phyloP scores from a whole-genome alignment of 2,888 invertebrate genomes.

The Chorisops tibialis region DNA sequence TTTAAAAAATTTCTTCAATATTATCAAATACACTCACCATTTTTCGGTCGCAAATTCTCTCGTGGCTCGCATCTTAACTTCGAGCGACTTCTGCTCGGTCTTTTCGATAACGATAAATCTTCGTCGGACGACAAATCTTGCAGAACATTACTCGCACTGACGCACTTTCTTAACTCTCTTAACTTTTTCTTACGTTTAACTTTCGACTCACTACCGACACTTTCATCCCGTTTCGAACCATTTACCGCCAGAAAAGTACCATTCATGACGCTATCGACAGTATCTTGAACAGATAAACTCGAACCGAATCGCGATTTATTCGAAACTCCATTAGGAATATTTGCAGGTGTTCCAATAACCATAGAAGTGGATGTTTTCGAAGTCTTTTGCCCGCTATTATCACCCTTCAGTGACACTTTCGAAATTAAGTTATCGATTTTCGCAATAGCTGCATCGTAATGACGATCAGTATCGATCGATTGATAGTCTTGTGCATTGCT shows the following conservation, averaged over 20 bases:
- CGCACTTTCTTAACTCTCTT: conserved; percentile 5
- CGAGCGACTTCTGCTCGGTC: neutral
- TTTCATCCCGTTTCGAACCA: neutral
- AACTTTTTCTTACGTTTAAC: conserved; percentile 2
- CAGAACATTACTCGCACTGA: conserved; percentile 5
- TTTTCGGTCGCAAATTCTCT: conserved; percentile 15
- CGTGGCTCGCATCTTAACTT: neutral
- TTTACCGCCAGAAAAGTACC: neutral
- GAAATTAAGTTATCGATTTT: conserved; percentile 23
- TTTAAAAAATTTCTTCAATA: too few relatives aligned
- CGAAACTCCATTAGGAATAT: neutral
- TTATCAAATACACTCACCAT: conserved; percentile 2
- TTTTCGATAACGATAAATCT: neutral
- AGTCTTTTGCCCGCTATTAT: neutral
- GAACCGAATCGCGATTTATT: neutral
- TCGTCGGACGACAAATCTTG: conserved; percentile 8
- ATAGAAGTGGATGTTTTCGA: neutral
- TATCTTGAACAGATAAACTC: neutral
- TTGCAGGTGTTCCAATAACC: neutral
- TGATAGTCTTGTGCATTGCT: neutral
- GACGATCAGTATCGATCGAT: neutral
- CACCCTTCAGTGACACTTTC: neutral
- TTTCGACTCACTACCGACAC: neutral
- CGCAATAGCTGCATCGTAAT: conserved; percentile 16
- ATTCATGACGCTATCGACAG: neutral